Evolutionary conservation across 2,113 vertebrate genomes (phyloP).

Genomic region (Marcusenius ussheri): DNA sequence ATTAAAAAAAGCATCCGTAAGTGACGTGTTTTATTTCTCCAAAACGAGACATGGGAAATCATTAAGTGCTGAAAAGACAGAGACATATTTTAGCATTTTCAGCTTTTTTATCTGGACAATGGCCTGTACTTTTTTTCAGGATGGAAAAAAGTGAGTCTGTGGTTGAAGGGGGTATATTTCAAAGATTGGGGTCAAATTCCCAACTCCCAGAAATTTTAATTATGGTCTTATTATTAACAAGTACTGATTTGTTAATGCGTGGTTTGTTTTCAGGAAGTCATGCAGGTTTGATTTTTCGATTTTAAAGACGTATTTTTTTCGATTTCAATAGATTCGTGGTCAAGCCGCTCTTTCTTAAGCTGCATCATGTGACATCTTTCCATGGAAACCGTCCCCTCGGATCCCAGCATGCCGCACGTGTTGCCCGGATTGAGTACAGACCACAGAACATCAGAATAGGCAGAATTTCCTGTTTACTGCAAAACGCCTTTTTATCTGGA

Average conservation of each 20-base stretch:
- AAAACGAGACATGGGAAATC: slow-evolving; percentile 41
- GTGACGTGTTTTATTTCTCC: slow-evolving; percentile 45
- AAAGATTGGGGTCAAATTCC: not conserved
- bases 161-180: not conserved
- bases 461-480: not conserved
- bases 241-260: not conserved
- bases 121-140: not conserved
- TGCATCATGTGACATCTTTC: not conserved
- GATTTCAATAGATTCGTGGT: not conserved
- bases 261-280: not conserved
- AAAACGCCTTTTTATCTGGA: not conserved
- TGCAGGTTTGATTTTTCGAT: not conserved
- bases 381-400: not conserved
- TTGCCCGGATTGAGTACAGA: not conserved
- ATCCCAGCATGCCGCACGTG: not conserved
- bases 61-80: slow-evolving; percentile 31
- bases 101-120: not conserved
- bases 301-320: not conserved
- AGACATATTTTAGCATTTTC: slow-evolving; percentile 34
- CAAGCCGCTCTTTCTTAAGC: not conserved
- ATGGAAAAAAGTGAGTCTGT: not conserved
- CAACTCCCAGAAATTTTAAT: not conserved
- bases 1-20: not conserved
- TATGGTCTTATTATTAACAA: not conserved
- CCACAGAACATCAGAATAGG: not conserved